These are phyloP conservation scores for Pseudochromis fuscus DNA, from an alignment of 2,797 vertebrate species.

Conservation along the genomic window DNA sequence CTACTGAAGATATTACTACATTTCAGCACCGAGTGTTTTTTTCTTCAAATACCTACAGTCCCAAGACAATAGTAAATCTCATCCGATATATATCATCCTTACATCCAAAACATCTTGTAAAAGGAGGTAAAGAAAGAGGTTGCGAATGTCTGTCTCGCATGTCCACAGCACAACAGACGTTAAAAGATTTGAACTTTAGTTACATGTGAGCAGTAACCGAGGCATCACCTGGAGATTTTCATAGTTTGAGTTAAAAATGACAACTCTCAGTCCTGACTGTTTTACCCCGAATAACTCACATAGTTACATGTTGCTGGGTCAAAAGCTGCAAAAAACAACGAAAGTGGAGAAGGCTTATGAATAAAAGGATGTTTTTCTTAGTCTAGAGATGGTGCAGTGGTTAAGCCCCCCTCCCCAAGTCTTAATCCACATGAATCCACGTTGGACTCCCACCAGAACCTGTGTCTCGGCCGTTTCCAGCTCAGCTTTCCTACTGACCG, in stretches of 20 bases:
- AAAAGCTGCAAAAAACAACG: constrained; percentile 21
- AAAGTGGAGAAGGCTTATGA: constrained; percentile 37
- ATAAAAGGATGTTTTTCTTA: constrained; percentile 67
- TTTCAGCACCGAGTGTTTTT: constrained; percentile 7
- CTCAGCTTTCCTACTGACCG: constrained; percentile 33
- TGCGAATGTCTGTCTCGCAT: constrained; percentile 4
- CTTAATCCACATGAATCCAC: constrained; percentile 56
- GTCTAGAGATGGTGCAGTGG: constrained; percentile 50
- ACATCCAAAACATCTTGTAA: constrained; percentile 17
- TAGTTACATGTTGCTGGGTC: constrained; percentile 4
- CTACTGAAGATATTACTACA: neutral
- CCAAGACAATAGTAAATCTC: constrained; percentile 1
- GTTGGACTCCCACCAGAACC: constrained; percentile 61
- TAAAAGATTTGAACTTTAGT: neutral
- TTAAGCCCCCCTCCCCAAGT: constrained; percentile 22
- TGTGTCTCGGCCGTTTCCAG: constrained; percentile 42
- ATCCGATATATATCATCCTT: neutral
- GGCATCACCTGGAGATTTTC: constrained; percentile 1
- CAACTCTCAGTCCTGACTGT: constrained; percentile 11
- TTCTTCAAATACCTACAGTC: constrained; percentile 1
- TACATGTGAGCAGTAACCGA: neutral
- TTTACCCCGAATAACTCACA: constrained; percentile 11
- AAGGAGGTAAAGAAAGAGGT: neutral
- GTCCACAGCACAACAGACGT: neutral
- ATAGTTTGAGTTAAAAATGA: constrained; percentile 17